Conservation (phyloP, 2,797 vertebrate genomes). For the Catharus ustulatus region DNA sequence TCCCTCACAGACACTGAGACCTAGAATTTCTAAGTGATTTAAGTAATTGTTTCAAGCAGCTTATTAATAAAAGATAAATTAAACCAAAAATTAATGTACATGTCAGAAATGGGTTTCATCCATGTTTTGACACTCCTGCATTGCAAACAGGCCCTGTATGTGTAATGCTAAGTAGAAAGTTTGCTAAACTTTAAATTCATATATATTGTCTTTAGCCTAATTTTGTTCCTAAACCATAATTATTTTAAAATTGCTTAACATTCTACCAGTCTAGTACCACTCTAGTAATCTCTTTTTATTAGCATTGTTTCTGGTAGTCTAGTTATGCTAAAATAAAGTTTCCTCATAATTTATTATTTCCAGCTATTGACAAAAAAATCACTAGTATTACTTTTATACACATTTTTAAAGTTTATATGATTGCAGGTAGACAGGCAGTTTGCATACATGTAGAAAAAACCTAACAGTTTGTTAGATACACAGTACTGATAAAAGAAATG, state of each 20-base stretch:
- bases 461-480: conserved; percentile 14
- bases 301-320: conserved; percentile 9
- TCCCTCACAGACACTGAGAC: background rate
- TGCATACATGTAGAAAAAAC: conserved; percentile 22
- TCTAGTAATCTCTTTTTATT: conserved; percentile 6
- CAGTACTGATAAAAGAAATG: conserved; percentile 31
- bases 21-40: background rate
- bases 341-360: conserved; percentile 18
- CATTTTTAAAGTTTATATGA: background rate
- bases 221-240: conserved; percentile 41
- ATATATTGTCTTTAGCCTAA: conserved; percentile 7
- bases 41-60: background rate
- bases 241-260: background rate
- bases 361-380: conserved; percentile 51
- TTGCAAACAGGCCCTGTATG: background rate
- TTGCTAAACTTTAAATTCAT: conserved; percentile 49
- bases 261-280: conserved; percentile 13
- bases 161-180: background rate
- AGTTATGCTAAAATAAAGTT: conserved; percentile 55
- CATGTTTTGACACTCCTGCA: conserved; percentile 23
- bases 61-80: background rate
- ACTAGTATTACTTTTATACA: background rate
- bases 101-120: conserved; percentile 22
- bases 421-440: conserved; percentile 7
- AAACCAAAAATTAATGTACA: background rate